Percentiles rank a stretch among this genome's conserved stretches.
These are phyloP conservation scores for Limnephilus lunatus DNA, from an alignment of 2,888 invertebrate species.

Conservation along the genomic window DNA sequence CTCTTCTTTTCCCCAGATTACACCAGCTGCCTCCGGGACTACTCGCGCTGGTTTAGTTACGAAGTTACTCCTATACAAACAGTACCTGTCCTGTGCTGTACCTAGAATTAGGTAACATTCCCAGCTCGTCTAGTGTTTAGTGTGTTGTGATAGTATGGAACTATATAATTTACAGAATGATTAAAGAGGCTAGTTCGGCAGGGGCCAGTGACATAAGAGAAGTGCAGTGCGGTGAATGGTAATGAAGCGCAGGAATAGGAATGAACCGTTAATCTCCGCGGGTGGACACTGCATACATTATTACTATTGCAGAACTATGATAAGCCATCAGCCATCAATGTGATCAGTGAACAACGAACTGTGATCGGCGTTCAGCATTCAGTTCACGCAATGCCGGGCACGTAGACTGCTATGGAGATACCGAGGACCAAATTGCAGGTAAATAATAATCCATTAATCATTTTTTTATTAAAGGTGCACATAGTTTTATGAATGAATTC, in stretches of 20 bases:
- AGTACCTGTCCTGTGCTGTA: background rate
- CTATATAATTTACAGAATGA: background rate
- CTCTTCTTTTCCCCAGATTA: background rate
- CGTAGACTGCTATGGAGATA: constrained; percentile 31
- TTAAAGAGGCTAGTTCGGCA: background rate
- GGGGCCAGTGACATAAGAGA: background rate
- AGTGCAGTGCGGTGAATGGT: constrained; percentile 36
- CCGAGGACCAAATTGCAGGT: background rate
- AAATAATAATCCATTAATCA: background rate
- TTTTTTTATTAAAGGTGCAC: background rate
- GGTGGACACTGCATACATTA: background rate
- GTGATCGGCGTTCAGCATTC: constrained; percentile 1
- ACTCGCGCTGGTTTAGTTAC: background rate
- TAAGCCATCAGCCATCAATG: background rate
- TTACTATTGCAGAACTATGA: background rate
- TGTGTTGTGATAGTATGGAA: too few relatives aligned
- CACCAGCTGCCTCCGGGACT: background rate
- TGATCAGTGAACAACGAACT: background rate
- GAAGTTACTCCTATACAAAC: background rate
- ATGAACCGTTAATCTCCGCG: constrained; percentile 20
- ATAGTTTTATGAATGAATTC: background rate
- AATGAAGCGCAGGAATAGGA: background rate
- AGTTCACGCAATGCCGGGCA: background rate
- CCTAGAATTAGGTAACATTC: too few relatives aligned
- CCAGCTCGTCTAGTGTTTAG: too few relatives aligned